Base-by-base conservation (phyloP, 2,113 vertebrate genomes). In the Tetrax tetrax region DNA sequence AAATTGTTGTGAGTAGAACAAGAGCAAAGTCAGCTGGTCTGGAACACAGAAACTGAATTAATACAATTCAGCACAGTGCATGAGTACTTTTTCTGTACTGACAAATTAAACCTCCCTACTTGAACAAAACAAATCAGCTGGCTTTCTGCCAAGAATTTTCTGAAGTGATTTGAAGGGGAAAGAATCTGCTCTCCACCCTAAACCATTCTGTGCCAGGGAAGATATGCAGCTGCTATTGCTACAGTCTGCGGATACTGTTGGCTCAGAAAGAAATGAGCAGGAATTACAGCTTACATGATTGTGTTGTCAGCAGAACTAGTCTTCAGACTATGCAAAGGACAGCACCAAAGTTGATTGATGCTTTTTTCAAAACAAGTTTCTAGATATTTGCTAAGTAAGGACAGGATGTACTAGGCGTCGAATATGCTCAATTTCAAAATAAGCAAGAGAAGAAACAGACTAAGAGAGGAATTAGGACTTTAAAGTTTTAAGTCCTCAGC, bases 141-240 rank as follows among this genome's bases (percentile, higher is more conserved):
- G 91, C 57, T 71, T 91, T 68, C 64, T 61, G 93, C 86, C 93
- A 89, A 96, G 87, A 87, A 95, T 90, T 95, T 95, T 92, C 68
- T 95, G 63, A 89, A 93, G 70, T 96, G 92, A 96, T 94, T 63
- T 91, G 90, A 74, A 95, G 74, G 92, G 95, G 90, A 95, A 96
- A 91, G 95, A 97, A 96, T 95, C 93, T 92, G 91, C 69, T 95
- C 95, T 94, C 89, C 92, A 94, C 95, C 90, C 95, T 81, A 91
- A 92, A 87, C 69, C 80, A 68, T 66, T 88, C 79, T 70, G 88
- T 95, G 94, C 94, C 95, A 94, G 94, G 77, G 83, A 93, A 96
- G 95, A 95, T 95, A 97, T 1, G 37, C 95, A 96, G 95, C 91
- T 97, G 96, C 91, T 95, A 50, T 84, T 89, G 91, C 93, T 95